Conservation (phyloP, 2,797 vertebrate genomes). For the Anisognathus igniventris region DNA sequence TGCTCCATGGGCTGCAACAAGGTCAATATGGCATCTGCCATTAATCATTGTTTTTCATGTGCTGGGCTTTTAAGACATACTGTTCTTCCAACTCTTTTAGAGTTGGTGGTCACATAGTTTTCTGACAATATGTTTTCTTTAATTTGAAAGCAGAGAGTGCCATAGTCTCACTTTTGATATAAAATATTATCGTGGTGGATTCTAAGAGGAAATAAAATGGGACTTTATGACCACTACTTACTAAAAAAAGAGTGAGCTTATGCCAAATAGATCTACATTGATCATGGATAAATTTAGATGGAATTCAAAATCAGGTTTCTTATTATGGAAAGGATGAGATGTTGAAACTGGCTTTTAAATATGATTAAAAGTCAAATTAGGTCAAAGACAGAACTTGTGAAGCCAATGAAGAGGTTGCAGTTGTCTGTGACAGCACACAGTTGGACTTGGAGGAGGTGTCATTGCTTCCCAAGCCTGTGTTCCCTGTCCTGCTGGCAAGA, state of each 20-base stretch:
- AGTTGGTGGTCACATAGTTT: background rate
- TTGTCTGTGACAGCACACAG: background rate
- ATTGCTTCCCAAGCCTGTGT: background rate
- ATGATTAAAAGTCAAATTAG: background rate
- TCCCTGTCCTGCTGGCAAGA: background rate
- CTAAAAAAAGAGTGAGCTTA: background rate
- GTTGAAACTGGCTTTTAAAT: background rate
- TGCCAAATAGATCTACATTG: background rate
- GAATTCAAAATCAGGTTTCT: background rate
- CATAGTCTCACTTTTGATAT: background rate
- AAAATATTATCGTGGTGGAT: background rate
- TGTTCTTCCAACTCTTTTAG: background rate
- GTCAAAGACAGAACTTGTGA: background rate
- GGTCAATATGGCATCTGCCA: background rate
- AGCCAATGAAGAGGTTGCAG: background rate
- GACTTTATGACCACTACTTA: background rate
- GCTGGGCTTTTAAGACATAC: background rate
- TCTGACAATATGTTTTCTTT: background rate
- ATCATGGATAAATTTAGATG: conserved; percentile 4
- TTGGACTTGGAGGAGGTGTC: background rate
- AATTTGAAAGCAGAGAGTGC: background rate
- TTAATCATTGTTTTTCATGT: background rate
- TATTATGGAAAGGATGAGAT: background rate
- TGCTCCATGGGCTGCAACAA: background rate
- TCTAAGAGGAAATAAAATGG: background rate